Percentiles rank a stretch among this genome's conserved stretches.
Conservation (phyloP, 2,113 vertebrate species). For the Alces alces region DNA sequence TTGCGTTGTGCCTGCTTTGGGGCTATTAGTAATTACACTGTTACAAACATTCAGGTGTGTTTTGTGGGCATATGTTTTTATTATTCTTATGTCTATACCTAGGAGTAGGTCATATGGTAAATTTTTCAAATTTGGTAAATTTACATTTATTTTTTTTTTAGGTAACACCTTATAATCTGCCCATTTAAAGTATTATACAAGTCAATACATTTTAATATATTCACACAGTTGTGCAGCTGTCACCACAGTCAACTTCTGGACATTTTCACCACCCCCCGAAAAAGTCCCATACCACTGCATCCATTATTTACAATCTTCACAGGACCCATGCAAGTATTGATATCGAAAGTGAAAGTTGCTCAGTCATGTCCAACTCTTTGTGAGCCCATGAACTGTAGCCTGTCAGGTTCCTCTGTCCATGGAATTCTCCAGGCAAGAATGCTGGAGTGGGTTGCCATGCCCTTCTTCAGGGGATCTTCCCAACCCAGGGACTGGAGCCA, state of each 20-base stretch:
- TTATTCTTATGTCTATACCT: background rate
- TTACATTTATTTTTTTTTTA: background rate
- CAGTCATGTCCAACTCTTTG: background rate
- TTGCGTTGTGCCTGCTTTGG: background rate
- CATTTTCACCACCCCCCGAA: background rate
- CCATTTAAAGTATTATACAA: background rate
- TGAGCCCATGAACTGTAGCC: background rate
- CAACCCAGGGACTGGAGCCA: accelerated
- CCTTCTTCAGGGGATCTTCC: background rate
- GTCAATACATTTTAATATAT: background rate
- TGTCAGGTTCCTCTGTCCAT: background rate
- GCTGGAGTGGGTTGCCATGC: background rate
- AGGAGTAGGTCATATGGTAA: background rate
- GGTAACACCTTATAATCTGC: background rate
- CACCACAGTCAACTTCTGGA: background rate
- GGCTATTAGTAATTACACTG: background rate
- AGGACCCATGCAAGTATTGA: background rate
- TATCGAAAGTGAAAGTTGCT: background rate
- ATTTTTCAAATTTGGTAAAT: background rate
- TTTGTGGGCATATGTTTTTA: background rate
- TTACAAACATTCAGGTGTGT: background rate
- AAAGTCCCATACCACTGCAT: background rate
- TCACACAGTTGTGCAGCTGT: background rate
- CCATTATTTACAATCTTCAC: background rate
- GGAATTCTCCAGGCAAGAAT: background rate